Conservation (phyloP, 2,888 invertebrate genomes). For the Scaptomyza polygonia region DNA sequence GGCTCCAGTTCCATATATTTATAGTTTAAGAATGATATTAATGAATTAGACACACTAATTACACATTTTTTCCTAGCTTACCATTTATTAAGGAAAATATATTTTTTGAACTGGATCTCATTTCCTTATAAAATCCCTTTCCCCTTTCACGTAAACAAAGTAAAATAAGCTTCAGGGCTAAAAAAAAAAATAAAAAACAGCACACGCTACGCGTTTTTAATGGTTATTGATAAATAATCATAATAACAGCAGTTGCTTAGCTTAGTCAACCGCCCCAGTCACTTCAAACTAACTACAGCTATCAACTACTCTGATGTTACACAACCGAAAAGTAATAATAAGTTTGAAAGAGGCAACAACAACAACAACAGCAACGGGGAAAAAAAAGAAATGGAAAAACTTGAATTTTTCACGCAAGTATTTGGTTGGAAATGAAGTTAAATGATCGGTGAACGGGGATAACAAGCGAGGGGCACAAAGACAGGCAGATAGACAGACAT, state of each 20-base stretch:
- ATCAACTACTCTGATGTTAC: conserved; percentile 41
- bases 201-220: conserved; percentile 31
- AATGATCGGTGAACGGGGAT: conserved; percentile 4
- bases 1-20: too few species aligned
- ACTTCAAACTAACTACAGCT: conserved; percentile 3
- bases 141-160: conserved; percentile 3
- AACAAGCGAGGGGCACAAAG: too few species aligned
- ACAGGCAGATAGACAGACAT: neutral
- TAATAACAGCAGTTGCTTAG: conserved; percentile 34
- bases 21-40: too few species aligned
- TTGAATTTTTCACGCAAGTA: conserved; percentile 69
- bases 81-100: too few species aligned
- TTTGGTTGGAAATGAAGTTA: conserved; percentile 58
- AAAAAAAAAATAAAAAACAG: conserved; percentile 1
- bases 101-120: neutral
- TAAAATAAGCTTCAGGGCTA: conserved; percentile 13
- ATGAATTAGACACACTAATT: too few species aligned
- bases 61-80: too few species aligned
- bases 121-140: neutral
- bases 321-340: conserved; percentile 52
- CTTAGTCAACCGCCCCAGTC: conserved; percentile 43
- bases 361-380: too few species aligned
- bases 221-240: conserved; percentile 25
- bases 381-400: conserved; percentile 41
- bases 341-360: conserved; percentile 23